Base-by-base conservation (phyloP, 2,797 vertebrate genomes). In the Notolabrus celidotus region DNA sequence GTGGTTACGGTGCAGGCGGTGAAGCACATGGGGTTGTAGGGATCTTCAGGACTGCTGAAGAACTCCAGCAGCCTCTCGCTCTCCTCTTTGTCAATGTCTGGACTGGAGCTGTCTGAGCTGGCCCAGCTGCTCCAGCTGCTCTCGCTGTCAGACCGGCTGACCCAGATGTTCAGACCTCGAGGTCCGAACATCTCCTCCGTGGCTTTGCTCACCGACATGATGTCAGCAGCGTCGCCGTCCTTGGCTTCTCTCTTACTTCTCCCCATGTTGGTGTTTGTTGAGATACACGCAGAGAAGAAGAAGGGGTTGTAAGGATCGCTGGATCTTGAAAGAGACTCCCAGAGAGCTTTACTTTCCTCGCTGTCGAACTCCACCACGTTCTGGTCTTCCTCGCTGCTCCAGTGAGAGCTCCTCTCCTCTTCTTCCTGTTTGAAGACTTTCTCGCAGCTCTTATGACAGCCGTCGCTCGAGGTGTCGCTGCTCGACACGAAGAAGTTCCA, bases 21-120 rank as follows among this genome's bases (percentile, higher is more conserved):
- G 80, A 95, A 95, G 52, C 91, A 90, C 84, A 95, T 71, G n/a
- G 93, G 95, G 47, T 94, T 93, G 77, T 94, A 95, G 5, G 94
- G 94, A 83, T 95, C 94, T 3, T 69, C 79, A 0, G 92, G 83
- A 7, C 63, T 76, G 67, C 76, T 86, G 76, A 95, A 93, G 49
- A 93, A 86, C 41, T 95, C 93, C 92, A 94, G 86, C 5, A 95
- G 90, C 64, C 77, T 81, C 64, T 94, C 90, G 11, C 71, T 92
- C 59, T 95, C 92, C 43, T 94, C 94, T n/a, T 53, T 77, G 41
- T 93, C 93, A 0, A 91, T 36, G 39, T 93, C 93, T 0, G 86
- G 74, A 5, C 83, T 80, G 0, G 93, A 95, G 4, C 88, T 73
- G 0, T 93, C 92, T 0, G 93, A 94, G 25, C 89, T 71, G 45